Evolutionary conservation across 1,140 invertebrate species (phyloP), one percentile per base, ranked within the genome.

Genomic region (Ips typographus): DNA sequence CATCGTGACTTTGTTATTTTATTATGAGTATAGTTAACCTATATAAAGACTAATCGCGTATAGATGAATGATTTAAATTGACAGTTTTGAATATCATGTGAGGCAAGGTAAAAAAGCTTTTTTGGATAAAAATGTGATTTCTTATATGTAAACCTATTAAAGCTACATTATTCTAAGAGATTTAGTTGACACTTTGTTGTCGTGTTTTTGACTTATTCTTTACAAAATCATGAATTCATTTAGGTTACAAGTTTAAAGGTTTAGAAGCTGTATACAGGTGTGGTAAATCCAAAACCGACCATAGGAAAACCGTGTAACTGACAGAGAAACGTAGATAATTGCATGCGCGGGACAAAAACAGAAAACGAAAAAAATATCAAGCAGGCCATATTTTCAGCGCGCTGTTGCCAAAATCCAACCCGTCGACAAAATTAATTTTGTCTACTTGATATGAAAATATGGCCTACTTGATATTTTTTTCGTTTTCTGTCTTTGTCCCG

Each of bases 1-100:
- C 70, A 8, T 71, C 59, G 57, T 68, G 70, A 70, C 64, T 71
- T 72, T 72, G 68, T 68, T 52, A 71, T 71, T 64, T 40, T 51
- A 63, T 47, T 63, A 63, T 63, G 44, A 67, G 36, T 37, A 42
- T 8, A 49, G 22, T 49, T 47, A 49, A 49, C 22, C 44, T 49
- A 49, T 49, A 49, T 49, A 6, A 8, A 49, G 44, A 49, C 44
- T 22, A 49, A 8, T 49, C 1, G 22, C 44, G 3, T 49, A 8
- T 49, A 3, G 22, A 49, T 8, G 22, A 22, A 49, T 22, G 44
- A 49, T 49, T 49, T 49, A 49, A 1, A 49, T 49, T 49, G 6
- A 49, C 44, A 3, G 7, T 49, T 49, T 22, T 49, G 44, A 1
- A 49, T 3, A 22, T 49, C 1, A 49, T 49, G 1, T 49, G 44